A percentile compares a stretch with the other conserved stretches of the same genome.
phyloP scores from a whole-genome alignment of 1,140 invertebrate genomes.

The Sinella curviseta region DNA sequence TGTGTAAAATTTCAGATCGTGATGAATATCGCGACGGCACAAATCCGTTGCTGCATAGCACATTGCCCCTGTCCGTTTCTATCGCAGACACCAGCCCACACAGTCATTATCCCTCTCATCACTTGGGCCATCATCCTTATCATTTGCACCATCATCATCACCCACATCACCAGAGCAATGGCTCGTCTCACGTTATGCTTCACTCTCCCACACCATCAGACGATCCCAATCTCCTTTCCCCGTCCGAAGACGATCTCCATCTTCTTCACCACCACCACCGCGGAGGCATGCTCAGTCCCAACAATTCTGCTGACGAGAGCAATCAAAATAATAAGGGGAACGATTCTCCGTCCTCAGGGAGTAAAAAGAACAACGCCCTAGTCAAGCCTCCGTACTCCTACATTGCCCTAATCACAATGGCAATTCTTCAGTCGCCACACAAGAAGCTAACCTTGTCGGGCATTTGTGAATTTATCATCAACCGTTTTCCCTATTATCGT shows the following conservation, averaged over 20 bases:
- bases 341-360: neutral
- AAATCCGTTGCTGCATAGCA: constrained; percentile 1
- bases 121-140: neutral
- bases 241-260: neutral
- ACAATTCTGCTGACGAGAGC: neutral
- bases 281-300: neutral
- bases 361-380: constrained; percentile 55
- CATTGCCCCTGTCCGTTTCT: neutral
- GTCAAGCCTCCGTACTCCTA: constrained; percentile 97
- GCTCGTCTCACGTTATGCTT: constrained; percentile 17
- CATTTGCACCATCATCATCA: neutral
- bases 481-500: constrained; percentile 92
- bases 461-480: constrained; percentile 99
- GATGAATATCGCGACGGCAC: neutral
- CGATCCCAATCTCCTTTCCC: constrained; percentile 18
- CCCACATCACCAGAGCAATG: constrained; percentile 16
- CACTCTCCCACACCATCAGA: constrained; percentile 27
- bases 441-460: constrained; percentile 95
- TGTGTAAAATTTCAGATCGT: neutral
- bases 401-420: constrained; percentile 97
- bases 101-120: neutral
- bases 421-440: constrained; percentile 93
- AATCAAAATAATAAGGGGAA: neutral
- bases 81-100: neutral
- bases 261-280: neutral